These are phyloP conservation scores for Ennomos quercinarius DNA, from an alignment of 2,888 invertebrate species.

Conservation along the genomic window DNA sequence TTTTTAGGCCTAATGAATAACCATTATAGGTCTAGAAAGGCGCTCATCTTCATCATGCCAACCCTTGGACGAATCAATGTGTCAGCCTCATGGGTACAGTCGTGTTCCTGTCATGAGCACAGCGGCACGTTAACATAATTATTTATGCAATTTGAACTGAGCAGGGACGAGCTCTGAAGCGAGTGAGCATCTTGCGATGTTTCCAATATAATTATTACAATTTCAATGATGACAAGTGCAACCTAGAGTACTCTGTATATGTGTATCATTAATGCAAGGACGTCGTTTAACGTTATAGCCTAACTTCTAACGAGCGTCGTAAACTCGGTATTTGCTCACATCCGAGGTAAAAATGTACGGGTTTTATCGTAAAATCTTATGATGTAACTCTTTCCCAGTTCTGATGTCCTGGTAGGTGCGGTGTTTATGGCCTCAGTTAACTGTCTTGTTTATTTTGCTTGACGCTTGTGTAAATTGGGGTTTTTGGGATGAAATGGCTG, in stretches of 20 bases:
- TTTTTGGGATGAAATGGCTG: conserved; percentile 31
- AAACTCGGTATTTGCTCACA: conserved; percentile 79
- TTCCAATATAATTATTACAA: neutral
- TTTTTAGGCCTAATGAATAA: too few relatives aligned
- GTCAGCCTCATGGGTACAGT: too few relatives aligned
- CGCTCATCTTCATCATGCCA: too few relatives aligned
- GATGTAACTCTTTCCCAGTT: conserved; percentile 53
- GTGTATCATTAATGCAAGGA: conserved; percentile 36
- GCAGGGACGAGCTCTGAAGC: too few relatives aligned
- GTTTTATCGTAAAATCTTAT: conserved; percentile 68
- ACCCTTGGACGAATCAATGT: too few relatives aligned
- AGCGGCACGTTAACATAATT: too few relatives aligned
- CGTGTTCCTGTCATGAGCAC: too few relatives aligned
- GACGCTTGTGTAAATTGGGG: conserved; percentile 28
- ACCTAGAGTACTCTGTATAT: conserved; percentile 3
- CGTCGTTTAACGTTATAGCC: conserved; percentile 76
- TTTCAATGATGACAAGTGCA: neutral
- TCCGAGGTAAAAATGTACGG: conserved; percentile 60
- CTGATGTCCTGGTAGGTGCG: conserved; percentile 45
- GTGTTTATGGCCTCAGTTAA: conserved; percentile 36
- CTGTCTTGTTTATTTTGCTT: conserved; percentile 37
- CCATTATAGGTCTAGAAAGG: too few relatives aligned
- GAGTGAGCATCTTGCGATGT: too few relatives aligned
- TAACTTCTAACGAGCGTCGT: conserved; percentile 80
- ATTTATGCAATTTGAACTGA: too few relatives aligned